Evolutionary conservation across 64 coral and sea anemone genomes (phyloP).

Genomic region (Actinia tenebrosa): DNA sequence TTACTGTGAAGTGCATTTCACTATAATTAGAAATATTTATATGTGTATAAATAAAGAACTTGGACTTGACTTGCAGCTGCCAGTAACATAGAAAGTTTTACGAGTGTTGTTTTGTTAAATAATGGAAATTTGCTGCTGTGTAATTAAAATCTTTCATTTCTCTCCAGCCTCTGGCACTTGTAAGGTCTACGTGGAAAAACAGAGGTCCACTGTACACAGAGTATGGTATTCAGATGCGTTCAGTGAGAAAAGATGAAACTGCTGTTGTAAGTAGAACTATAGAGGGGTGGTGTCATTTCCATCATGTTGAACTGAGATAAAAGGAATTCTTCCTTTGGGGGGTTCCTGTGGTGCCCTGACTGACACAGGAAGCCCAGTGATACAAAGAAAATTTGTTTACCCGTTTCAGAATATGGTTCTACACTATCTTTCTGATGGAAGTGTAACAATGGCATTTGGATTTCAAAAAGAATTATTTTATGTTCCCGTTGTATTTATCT

Average conservation of each 20-base stretch:
- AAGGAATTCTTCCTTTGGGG: too few relatives aligned
- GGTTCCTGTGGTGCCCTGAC: too few relatives aligned
- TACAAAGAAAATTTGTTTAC: neutral
- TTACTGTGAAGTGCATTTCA: too few relatives aligned
- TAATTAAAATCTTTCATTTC: neutral
- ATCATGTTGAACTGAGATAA: too few relatives aligned
- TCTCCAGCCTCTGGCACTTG: constrained; percentile 64
- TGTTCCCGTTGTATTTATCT: constrained; percentile 87
- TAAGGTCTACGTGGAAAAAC: constrained; percentile 67
- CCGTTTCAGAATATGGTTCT: constrained; percentile 73
- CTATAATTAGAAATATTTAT: too few relatives aligned
- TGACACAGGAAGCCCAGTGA: too few relatives aligned
- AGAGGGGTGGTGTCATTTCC: too few relatives aligned
- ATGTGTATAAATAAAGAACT: too few relatives aligned
- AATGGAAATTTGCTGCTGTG: neutral
- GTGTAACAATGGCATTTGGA: constrained; percentile 36
- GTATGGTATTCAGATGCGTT: constrained; percentile 93
- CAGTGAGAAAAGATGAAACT: constrained; percentile 82
- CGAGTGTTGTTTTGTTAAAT: neutral
- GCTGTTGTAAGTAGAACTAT: constrained; percentile 66
- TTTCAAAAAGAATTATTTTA: constrained; percentile 79
- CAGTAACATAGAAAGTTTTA: too few relatives aligned
- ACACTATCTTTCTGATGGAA: constrained; percentile 89
- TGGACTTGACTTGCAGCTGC: too few relatives aligned
- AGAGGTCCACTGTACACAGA: constrained; percentile 93